Base-by-base conservation (phyloP, 1,140 invertebrate genomes). In the Brachionus paranguensis region DNA sequence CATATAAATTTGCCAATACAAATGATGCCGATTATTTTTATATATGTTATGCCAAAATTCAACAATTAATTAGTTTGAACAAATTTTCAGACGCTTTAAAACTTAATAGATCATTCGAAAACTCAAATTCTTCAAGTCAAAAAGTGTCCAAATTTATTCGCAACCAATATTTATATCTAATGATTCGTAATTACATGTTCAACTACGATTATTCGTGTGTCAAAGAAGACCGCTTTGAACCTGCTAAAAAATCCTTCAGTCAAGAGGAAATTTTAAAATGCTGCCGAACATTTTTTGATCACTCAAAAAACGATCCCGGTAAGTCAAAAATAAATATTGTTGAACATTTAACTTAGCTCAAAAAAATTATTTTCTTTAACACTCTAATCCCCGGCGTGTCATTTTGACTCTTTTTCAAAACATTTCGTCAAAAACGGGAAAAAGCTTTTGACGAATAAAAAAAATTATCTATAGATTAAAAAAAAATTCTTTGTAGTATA, bases 11-110 rank as follows among this genome's bases (percentile, higher is more conserved):
- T 64, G 41, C 17, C 11, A 60, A 37, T 65, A 41, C 43, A 60
- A 81, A 81, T 12, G 78, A 81, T 81, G 37, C 43, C 11, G 78
- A 81, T 47, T 81, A 45, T 81, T 81, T 81, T 68, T 60, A 45
- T 20, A 37, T 81, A 12, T 60, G 37, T 8, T 81, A 60, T 20
- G 20, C 78, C 12, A 81, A 81, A 64, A 81, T 81, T 33, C 33
- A 45, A 12, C 78, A 81, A 68, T 27, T 81, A 65, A 64, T 81
- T 12, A 2, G 20, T 4, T 37, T 68, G 4, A 60, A 76, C 7
- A 76, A 53, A 50, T 76, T 76, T 50, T 47, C 41, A 14, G 17
- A 27, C 14, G 72, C 72, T 33, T 50, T 76, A 24, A 76, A 50
- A 76, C 33, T 76, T 29, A 27, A 50, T n/a, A 76, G 27, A 50